Base-by-base conservation (phyloP, 2,113 vertebrate genomes). In the Nipponia nippon region DNA sequence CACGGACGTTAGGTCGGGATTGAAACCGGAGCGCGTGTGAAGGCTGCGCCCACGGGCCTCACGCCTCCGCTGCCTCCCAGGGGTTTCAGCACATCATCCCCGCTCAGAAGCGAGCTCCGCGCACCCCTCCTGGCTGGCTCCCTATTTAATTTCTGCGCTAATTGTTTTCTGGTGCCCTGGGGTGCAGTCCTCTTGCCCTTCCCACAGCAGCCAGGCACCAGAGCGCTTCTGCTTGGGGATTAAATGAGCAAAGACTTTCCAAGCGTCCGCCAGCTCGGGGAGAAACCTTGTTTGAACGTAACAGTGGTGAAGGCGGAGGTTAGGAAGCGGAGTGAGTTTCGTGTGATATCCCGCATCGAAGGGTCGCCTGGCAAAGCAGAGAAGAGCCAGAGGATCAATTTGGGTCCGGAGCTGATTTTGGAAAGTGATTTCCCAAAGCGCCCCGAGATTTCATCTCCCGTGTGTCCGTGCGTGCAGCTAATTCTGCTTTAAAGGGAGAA, bases 1-100 rank as follows among this genome's bases (percentile, higher is more conserved):
- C 5, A 5, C 1, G 10, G 40, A 58, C 3, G 0, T 27, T n/a
- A 4, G 7, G 40, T 27, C 53, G 7, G 6, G 40, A 5, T 25
- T 58, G n/a, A 58, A 75, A 46, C 53, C 23, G 3, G 2, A 32
- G 15, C 3, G 0, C 2, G 15, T 3, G 20, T 4, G 27, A 40
- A 52, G 19, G 52, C 36, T 23, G 23, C 50, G 44, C 40, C 25
- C 14, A 6, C 4, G 19, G 61, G 18, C 13, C 23, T 2, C 36
- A 9, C 23, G 2, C 36, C 49, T 65, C 77, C 1, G 11, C 77
- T n/a, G 55, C 81, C 56, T 44, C 10, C 49, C 49, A 7, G 69
- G 69, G 49, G 14, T 40, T 40, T 56, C 38, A 17, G 40, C 49
- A 27, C 23, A 3, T 52, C 50, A 4, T 4, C 50, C 29, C 56